Evolutionary conservation across 2,888 invertebrate species (phyloP).

Genomic region (Drosophila prolongata): DNA sequence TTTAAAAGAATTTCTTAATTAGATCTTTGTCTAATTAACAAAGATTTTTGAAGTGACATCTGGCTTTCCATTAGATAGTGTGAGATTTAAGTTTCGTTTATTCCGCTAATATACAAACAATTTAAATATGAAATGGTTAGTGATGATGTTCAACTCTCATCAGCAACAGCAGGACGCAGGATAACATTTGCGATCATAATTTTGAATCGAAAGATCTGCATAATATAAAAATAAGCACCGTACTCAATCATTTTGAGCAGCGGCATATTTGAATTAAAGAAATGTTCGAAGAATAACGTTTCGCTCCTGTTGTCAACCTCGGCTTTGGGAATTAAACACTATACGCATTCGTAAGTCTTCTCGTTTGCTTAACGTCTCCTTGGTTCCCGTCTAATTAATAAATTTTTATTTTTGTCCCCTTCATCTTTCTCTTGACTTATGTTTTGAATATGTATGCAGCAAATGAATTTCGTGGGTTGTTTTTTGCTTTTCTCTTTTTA

Average conservation of each 20-base stretch:
- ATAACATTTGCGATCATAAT: conserved; percentile 3
- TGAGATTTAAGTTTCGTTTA: conserved; percentile 13
- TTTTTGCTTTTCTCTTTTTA: conserved; percentile 23
- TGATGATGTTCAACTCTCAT: conserved; percentile 1
- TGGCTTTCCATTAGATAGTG: neutral
- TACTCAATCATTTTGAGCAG: conserved; percentile 4
- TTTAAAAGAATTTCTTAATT: neutral
- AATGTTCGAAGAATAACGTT: conserved; percentile 10
- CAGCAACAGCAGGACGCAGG: neutral
- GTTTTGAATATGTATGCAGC: conserved; percentile 57
- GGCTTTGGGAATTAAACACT: conserved; percentile 7
- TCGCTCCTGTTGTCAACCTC: conserved; percentile 5
- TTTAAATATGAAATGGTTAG: conserved; percentile 15
- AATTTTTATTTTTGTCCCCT: conserved; percentile 12
- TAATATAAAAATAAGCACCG: conserved; percentile 9
- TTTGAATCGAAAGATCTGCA: conserved; percentile 18
- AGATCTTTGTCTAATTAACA: neutral
- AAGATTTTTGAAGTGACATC: neutral
- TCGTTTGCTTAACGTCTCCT: conserved; percentile 7
- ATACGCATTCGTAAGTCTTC: conserved; percentile 13
- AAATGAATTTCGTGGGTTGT: conserved; percentile 44
- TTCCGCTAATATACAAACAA: conserved; percentile 21
- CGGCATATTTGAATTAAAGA: conserved; percentile 1
- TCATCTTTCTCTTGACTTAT: conserved; percentile 24
- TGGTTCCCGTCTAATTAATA: conserved; percentile 19